Conservation (phyloP, 2,888 invertebrate species). For the Amblyjoppa proteus region DNA sequence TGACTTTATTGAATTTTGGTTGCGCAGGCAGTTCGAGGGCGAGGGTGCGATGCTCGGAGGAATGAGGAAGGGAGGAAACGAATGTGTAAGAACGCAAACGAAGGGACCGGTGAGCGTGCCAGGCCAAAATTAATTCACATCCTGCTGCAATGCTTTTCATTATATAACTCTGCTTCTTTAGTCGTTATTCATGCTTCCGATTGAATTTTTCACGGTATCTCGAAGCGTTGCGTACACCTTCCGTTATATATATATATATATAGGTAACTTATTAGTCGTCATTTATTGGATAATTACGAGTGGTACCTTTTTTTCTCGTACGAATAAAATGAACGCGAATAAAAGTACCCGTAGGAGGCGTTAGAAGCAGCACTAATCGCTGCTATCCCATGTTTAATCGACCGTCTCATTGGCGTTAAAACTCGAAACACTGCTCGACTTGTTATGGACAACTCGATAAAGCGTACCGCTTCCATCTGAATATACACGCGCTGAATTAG, state of each 20-base stretch:
- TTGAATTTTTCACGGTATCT: constrained; percentile 77
- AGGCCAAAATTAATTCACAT: constrained; percentile 83
- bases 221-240: constrained; percentile 45
- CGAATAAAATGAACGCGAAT: constrained; percentile 23
- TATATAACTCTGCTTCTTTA: constrained; percentile 85
- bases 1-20: constrained; percentile 84
- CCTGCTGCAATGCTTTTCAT: constrained; percentile 84
- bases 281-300: background rate
- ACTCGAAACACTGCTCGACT: constrained; percentile 73
- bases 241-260: constrained; percentile 26
- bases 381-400: constrained; percentile 69
- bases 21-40: constrained; percentile 55
- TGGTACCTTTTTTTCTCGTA: background rate
- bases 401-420: constrained; percentile 69
- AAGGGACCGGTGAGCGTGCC: constrained; percentile 40
- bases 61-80: constrained; percentile 62
- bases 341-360: background rate
- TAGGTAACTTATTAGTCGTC: background rate
- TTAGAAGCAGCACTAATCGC: constrained; percentile 25
- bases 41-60: constrained; percentile 60
- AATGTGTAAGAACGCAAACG: constrained; percentile 51
- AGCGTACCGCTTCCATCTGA: constrained; percentile 76
- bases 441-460: constrained; percentile 80
- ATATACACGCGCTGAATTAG: constrained; percentile 81
- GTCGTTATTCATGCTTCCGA: constrained; percentile 83